Conservation (phyloP, 2,888 invertebrate genomes). For the Dilophus febrilis region DNA sequence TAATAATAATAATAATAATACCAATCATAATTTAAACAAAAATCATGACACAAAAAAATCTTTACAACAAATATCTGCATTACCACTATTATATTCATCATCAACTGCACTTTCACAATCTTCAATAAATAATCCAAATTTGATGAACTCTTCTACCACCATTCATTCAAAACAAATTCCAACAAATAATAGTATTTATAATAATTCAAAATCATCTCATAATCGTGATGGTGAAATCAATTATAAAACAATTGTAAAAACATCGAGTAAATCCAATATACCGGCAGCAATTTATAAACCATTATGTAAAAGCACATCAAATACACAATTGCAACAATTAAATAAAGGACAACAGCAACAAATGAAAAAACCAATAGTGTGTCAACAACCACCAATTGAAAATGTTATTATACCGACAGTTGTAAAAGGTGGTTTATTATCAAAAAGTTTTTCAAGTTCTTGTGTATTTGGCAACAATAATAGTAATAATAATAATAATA, state of each 20-base stretch:
- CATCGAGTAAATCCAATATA: slow-evolving; percentile 25
- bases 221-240: too few relatives aligned
- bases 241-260: too few relatives aligned
- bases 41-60: too few relatives aligned
- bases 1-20: slow-evolving; percentile 9
- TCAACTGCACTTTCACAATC: too few relatives aligned
- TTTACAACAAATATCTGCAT: too few relatives aligned
- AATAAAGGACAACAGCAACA: neutral
- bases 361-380: neutral
- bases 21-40: neutral
- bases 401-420: too few relatives aligned
- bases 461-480: slow-evolving; percentile 20
- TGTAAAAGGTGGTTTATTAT: too few relatives aligned
- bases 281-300: slow-evolving; percentile 28
- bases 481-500: neutral
- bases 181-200: too few relatives aligned
- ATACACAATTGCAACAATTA: slow-evolving; percentile 17
- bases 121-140: too few relatives aligned
- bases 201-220: too few relatives aligned
- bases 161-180: neutral
- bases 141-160: neutral
- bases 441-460: slow-evolving; percentile 29
- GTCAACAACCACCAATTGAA: neutral
- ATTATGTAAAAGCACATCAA: slow-evolving; percentile 27
- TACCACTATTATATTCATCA: too few relatives aligned